Base-by-base conservation (phyloP, 1,140 invertebrate species). In the Macrobrachium nipponense region DNA sequence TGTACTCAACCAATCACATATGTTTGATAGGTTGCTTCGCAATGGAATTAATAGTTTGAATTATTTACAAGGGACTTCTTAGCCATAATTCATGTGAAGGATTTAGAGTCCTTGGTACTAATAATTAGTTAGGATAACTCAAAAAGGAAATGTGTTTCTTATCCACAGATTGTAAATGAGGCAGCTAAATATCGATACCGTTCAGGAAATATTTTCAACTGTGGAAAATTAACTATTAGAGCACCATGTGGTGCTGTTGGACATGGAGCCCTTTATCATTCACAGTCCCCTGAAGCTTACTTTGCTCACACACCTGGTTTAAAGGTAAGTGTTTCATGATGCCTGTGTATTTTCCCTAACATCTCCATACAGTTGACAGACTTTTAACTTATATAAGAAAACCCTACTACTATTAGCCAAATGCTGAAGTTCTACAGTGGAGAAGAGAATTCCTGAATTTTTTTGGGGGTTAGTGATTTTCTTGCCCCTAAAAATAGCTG, bases 261-360 rank as follows among this genome's bases (percentile, higher is more conserved):
- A 6, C 90, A 99, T 92, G 98, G 98, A 0, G 98, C 95, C 0
- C 92, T 99, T 0, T 99, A 99, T 92, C 98, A 99, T 93, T 99
- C 98, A 0, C 98, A 99, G 92, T 87, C 96, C 91, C 97, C 98
- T 0, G 99, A 99, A 93, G 97, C 97, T 4, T 99, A 97, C 92
- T 99, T 99, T 92, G 95, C 97, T 1, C 99, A 99, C 90, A 95
- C 96, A 0, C 96, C 98, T 0, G 99, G 99, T n/a, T 91, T 99
- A 0, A 98, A 97, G 93, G 97, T 97, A 90, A 89, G 83, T 87
- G 20, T 44, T 79, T 51, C 5, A 8, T 70, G 66, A 23, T 70
- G 51, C 8, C 17, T 23, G 0, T 62, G 58, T 5, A 17, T 36
- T 20, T 64, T 23, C 0, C 5, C 43, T 20, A 82, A 51, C 1